Base-by-base conservation (phyloP, 2,113 vertebrate genomes). In the Sakesphorus luctuosus region DNA sequence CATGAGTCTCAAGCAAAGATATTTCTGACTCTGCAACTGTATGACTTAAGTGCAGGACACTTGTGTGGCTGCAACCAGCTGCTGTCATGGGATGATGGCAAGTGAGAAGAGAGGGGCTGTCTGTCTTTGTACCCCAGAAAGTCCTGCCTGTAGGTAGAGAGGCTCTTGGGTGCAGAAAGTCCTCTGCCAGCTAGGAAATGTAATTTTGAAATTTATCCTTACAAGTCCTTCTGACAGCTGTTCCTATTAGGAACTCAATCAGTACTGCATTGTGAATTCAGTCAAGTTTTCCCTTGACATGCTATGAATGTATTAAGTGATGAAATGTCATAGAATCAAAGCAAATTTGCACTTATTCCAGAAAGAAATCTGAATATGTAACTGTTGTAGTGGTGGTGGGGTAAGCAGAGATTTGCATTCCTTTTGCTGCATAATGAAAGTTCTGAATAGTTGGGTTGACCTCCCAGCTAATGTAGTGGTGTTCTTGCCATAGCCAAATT, bases 181-280 rank as follows among this genome's bases (percentile, higher is more conserved):
- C 65, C 66, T 87, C 49, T 91, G 43, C 74, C 77, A 84, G 4
- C 13, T 19, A n/a, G 55, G 26, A 69, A 59, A 80, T 62, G 90
- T 6, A 43, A 65, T 92, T 84, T 66, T 52, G 59, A 88, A 84
- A 93, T 79, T 90, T 78, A 74, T 87, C 63, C 62, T 91, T 72
- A 20, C 44, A 23, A 90, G 80, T 89, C 83, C 85, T 96, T 66
- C 73, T 94, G 89, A 92, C 94, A 94, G 77, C 76, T 91, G 80
- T 40, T 96, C 84, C 91, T 95, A n/a, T 93, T 92, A 93, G 93
- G 94, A 94, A 67, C 96, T 96, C 85, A 86, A 85, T 91, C 84
- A 90, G 78, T 24, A 67, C 67, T 33, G 68, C 91, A 91, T 59
- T 96, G 90, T 93, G 93, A 90, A 91, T 91, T 95, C 78, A 91